Evolutionary conservation across 2,113 vertebrate species (phyloP).

Genomic region (Pelvicachromis taeniatus): DNA sequence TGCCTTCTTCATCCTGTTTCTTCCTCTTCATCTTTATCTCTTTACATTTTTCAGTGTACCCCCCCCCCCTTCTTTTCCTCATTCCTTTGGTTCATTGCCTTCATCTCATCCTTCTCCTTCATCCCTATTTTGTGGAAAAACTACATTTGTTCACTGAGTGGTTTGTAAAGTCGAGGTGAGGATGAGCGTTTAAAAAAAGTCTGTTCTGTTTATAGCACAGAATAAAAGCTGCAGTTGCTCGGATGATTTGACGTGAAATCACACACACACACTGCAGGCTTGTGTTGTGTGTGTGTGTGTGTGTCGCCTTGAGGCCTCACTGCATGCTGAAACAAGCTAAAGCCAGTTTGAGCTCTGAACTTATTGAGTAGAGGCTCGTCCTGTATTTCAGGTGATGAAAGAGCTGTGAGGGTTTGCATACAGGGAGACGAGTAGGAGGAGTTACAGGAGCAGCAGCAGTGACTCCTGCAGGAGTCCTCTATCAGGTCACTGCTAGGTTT

Average conservation of each 20-base stretch:
- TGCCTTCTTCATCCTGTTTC: not conserved
- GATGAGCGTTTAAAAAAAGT: not conserved
- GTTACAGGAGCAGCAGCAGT: not conserved
- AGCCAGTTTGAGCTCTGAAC: not conserved
- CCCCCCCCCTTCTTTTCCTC: not conserved
- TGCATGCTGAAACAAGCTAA: not conserved
- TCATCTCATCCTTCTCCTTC: not conserved
- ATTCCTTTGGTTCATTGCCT: not conserved
- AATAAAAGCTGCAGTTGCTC: not conserved
- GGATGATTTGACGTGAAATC: not conserved
- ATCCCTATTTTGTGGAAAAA: not conserved
- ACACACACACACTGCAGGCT: not conserved
- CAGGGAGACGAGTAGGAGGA: not conserved
- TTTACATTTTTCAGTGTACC: not conserved
- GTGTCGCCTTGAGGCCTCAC: not conserved
- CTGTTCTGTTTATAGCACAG: not conserved
- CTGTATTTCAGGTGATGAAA: slow-evolving; percentile 10
- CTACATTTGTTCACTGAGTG: not conserved
- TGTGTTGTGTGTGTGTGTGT: not conserved
- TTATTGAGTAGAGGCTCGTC: not conserved
- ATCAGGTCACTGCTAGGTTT: not conserved
- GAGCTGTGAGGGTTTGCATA: not conserved
- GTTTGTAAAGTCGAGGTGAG: not conserved
- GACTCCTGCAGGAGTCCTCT: not conserved
- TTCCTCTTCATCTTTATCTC: not conserved